Evolutionary conservation across 2,797 vertebrate genomes (phyloP).

Genomic region (Propithecus deckenii): DNA sequence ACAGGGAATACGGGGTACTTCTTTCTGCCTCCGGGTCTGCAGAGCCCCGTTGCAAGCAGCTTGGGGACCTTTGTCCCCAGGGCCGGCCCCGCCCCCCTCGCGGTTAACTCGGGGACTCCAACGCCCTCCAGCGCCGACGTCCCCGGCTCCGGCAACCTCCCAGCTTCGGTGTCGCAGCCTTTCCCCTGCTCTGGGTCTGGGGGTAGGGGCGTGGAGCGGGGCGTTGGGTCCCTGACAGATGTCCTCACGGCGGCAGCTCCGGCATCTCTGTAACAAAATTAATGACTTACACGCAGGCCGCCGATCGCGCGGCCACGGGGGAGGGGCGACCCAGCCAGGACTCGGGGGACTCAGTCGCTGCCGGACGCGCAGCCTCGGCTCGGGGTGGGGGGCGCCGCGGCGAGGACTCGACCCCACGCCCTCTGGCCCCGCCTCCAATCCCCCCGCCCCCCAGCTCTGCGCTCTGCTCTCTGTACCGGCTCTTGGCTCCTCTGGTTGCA

Average conservation of each 20-base stretch:
- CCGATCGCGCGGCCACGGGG: slow-evolving; percentile 48
- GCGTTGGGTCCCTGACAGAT: slow-evolving; percentile 77
- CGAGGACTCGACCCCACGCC: not conserved
- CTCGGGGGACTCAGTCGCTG: not conserved
- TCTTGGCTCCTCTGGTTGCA: fast-evolving
- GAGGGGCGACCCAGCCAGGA: slow-evolving; percentile 31
- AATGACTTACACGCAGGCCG: slow-evolving; percentile 71
- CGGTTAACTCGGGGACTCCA: not conserved
- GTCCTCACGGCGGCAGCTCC: slow-evolving; percentile 69
- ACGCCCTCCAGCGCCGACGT: not conserved
- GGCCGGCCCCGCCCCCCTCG: slow-evolving; percentile 9
- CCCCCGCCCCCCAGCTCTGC: not conserved
- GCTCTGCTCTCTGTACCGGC: not conserved
- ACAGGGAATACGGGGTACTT: not conserved
- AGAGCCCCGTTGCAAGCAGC: not conserved
- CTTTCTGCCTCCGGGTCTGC: not conserved
- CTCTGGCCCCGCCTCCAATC: no score
- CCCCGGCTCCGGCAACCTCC: not conserved
- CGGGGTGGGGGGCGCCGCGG: fast-evolving
- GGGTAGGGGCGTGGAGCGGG: slow-evolving; percentile 35
- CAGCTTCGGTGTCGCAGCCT: not conserved
- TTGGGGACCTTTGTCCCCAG: not conserved
- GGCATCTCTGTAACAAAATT: slow-evolving; percentile 67
- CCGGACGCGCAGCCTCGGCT: fast-evolving
- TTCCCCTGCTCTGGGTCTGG: not conserved